Evolutionary conservation across 2,113 vertebrate genomes (phyloP).

Genomic region (Mormyrus lacerda): DNA sequence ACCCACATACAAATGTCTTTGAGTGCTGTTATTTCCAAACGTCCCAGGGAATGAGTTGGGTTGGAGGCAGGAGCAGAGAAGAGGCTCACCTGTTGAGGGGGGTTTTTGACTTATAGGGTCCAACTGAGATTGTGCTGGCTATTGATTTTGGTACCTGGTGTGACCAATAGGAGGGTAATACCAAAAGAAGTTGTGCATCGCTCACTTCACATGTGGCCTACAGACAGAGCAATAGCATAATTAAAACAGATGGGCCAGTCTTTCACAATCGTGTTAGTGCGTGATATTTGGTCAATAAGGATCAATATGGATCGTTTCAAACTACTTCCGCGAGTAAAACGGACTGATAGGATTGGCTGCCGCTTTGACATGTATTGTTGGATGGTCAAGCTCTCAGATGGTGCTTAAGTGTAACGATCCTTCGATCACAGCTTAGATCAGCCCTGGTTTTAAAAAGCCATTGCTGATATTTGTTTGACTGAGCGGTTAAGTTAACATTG

Average conservation of each 20-base stretch:
- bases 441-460: background rate
- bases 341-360: background rate
- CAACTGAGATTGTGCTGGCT: background rate
- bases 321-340: slow-evolving; percentile 17
- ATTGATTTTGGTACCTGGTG: background rate
- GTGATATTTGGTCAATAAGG: slow-evolving; percentile 30
- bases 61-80: background rate
- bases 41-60: background rate
- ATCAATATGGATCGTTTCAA: slow-evolving; percentile 54
- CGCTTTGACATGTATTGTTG: background rate
- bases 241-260: slow-evolving; percentile 25
- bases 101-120: background rate
- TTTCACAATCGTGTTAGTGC: slow-evolving; percentile 46
- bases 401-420: background rate
- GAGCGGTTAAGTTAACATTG: background rate
- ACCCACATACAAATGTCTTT: slow-evolving; percentile 37
- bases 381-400: background rate
- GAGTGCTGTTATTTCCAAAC: background rate
- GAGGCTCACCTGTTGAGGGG: background rate
- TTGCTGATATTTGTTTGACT: background rate
- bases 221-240: slow-evolving; percentile 48
- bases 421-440: background rate
- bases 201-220: background rate
- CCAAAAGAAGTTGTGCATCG: background rate
- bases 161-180: background rate